These are phyloP conservation scores for Aramus guarauna DNA, from an alignment of 2,113 vertebrate genomes.

Conservation along the genomic window DNA sequence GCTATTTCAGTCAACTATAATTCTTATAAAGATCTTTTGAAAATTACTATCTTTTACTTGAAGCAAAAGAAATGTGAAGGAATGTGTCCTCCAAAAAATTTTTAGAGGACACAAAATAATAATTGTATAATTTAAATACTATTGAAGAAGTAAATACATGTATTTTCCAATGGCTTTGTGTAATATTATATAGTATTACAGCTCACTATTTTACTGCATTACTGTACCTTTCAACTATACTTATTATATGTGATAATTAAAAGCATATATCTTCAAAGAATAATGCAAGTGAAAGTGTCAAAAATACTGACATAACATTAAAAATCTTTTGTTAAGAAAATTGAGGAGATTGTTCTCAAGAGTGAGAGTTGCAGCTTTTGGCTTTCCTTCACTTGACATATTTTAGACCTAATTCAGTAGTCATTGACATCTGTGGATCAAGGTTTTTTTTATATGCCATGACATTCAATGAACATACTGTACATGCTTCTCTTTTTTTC, in stretches of 20 bases:
- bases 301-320: not conserved
- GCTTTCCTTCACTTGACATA: constrained; percentile 5
- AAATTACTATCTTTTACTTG: constrained; percentile 40
- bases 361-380: not conserved
- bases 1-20: constrained; percentile 28
- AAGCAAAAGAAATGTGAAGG: constrained; percentile 24
- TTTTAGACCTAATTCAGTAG: constrained; percentile 23
- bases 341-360: not conserved
- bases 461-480: not conserved
- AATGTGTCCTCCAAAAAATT: not conserved
- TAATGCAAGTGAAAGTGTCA: not conserved
- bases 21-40: constrained; percentile 33
- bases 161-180: not conserved
- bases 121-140: not conserved
- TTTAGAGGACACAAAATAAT: not conserved
- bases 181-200: not conserved
- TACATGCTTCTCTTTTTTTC: not conserved
- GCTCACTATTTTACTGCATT: not conserved
- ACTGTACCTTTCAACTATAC: not conserved
- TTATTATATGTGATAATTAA: not conserved
- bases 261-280: not conserved
- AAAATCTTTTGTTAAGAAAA: not conserved
- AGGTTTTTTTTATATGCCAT: not conserved
- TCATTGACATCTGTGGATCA: not conserved
- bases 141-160: not conserved